Evolutionary conservation across 2,888 invertebrate species (phyloP), one percentile per base, ranked within the genome.

Genomic region (Phasia obesa): DNA sequence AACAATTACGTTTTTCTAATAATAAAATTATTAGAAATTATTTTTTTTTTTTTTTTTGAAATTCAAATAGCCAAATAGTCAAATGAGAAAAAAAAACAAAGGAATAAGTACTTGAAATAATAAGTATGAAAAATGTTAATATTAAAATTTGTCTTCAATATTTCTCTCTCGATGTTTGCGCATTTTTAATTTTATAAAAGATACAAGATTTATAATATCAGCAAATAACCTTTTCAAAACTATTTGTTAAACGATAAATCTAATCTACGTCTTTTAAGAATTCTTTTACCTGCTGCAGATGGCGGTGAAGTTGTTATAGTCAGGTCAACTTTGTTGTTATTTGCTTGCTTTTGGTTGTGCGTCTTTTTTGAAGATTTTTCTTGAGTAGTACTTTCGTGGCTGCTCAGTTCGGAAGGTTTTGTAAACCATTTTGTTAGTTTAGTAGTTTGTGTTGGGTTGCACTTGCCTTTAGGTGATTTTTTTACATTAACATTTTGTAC

Each of bases 371-470:
- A 35, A 27, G 31, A 51, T 71, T 76, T 77, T 27, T 42, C 4
- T 53, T 57, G 59, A 11, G 21, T 11, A 21, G 9, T 19, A 47
- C 11, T 25, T 23, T 23, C 47, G 47, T 69, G 4, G 7, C n/a
- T 15, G 71, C 42, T 65, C 11, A 27, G n/a, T 60, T 70, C 78
- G 0, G 70, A 76, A 17, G 86, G 85, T 78, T 86, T 87, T 11
- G 85, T 85, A 84, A 90, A 88, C 90, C 90, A 90, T 69, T 91
- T 89, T 0, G 90, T 90, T 6, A 90, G 84, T 76, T 90, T 90
- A 0, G 90, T 90, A 7, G 88, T 85, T 79, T 90, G 90, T 9
- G 84, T 81, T 15, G 85, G 78, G 38, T 86, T 87, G 5, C 85
- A 85, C 62, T 90, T 90, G 1, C 89, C 90, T 55, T 90, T 90